A percentile compares a stretch with the other conserved stretches of the same genome.
phyloP scores from a whole-genome alignment of 2,888 invertebrate species.

The Vanessa cardui region DNA sequence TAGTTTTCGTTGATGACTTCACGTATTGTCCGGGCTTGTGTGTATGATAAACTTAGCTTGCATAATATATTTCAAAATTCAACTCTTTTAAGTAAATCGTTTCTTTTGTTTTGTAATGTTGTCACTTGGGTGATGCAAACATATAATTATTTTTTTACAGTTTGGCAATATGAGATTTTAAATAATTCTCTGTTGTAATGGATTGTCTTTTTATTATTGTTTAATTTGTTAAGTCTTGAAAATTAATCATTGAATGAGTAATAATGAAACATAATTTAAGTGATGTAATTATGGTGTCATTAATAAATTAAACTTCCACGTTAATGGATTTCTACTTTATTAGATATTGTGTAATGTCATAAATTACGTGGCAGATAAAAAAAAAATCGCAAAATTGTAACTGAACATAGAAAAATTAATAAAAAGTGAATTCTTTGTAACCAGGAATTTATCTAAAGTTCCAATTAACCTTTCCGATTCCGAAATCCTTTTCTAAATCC shows the following conservation, averaged over 20 bases:
- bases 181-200: constrained; percentile 59
- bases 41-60: constrained; percentile 62
- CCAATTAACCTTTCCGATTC: constrained; percentile 24
- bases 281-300: constrained; percentile 76
- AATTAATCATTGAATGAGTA: constrained; percentile 74
- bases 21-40: constrained; percentile 56
- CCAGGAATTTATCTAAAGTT: constrained; percentile 63
- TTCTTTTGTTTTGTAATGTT: constrained; percentile 54
- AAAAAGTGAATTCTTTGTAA: constrained; percentile 81
- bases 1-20: constrained; percentile 53
- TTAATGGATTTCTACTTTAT: constrained; percentile 80
- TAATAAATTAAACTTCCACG: constrained; percentile 80
- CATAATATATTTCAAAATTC: constrained; percentile 61
- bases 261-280: constrained; percentile 76
- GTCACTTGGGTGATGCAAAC: constrained; percentile 56
- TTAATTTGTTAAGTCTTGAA: constrained; percentile 71
- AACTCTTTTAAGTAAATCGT: constrained; percentile 50
- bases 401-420: constrained; percentile 78
- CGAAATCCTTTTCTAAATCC: constrained; percentile 1
- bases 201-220: constrained; percentile 48
- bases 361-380: constrained; percentile 76
- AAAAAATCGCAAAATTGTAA: constrained; percentile 81
- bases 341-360: constrained; percentile 76
- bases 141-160: constrained; percentile 58
- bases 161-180: constrained; percentile 41